Percentiles rank a stretch among this genome's conserved stretches.
Conservation (phyloP, 2,797 vertebrate species). For the Rhinogobio ventralis region DNA sequence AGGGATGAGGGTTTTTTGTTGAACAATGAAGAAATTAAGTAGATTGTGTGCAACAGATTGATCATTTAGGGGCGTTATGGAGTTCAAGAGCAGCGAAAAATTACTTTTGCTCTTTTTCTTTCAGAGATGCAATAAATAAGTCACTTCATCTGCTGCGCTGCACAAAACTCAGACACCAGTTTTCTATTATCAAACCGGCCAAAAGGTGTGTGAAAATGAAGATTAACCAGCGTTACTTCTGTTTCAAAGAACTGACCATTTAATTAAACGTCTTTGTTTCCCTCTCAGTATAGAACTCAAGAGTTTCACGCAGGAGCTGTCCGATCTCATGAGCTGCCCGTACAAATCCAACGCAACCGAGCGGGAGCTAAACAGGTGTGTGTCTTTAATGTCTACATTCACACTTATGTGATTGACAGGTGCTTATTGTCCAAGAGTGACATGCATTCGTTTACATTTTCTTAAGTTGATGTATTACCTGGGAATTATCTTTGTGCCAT, state of each 20-base stretch:
- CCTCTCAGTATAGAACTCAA: neutral
- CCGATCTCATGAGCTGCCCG: constrained; percentile 3
- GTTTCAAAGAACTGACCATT: neutral
- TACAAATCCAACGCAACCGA: neutral
- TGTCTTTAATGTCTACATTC: neutral
- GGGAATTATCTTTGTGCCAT: accelerated
- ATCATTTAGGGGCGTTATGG: neutral
- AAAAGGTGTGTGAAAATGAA: neutral
- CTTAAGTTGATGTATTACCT: neutral
- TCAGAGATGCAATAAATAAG: neutral
- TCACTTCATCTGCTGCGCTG: neutral
- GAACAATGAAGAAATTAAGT: neutral
- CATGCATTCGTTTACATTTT: neutral
- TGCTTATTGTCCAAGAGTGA: neutral
- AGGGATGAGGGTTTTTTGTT: no score
- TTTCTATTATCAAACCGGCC: neutral
- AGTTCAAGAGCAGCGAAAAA: neutral
- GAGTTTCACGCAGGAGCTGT: neutral
- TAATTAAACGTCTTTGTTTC: neutral
- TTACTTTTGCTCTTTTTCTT: neutral
- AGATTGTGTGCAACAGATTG: neutral
- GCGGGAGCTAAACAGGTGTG: neutral
- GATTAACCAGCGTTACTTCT: neutral
- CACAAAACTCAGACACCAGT: neutral
- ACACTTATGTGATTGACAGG: no score